Conservation (phyloP, 2,113 vertebrate species). For the Leptocoma aspasia region DNA sequence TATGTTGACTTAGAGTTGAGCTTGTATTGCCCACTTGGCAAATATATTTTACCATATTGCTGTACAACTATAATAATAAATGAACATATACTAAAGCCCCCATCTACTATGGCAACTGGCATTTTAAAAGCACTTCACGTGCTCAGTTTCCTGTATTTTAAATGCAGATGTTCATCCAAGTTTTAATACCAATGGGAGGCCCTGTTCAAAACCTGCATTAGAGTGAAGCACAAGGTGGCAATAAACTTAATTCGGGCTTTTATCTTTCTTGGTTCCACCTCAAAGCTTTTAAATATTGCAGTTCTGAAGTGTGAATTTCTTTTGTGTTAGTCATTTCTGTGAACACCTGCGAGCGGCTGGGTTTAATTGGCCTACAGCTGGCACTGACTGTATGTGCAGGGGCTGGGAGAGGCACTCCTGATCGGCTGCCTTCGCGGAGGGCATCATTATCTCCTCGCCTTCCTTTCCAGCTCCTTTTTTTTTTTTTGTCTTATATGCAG, state of each 20-base stretch:
- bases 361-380: conserved; percentile 81
- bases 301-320: conserved; percentile 68
- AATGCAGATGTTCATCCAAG: conserved; percentile 68
- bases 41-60: conserved; percentile 65
- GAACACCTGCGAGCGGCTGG: conserved; percentile 79
- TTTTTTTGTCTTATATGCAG: neutral
- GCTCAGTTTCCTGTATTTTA: conserved; percentile 57
- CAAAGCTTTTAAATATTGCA: conserved; percentile 69
- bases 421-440: conserved; percentile 14
- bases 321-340: conserved; percentile 76
- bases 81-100: conserved; percentile 4
- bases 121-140: conserved; percentile 48
- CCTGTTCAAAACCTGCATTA: conserved; percentile 67
- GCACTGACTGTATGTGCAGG: conserved; percentile 60
- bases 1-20: conserved; percentile 59
- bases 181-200: conserved; percentile 65
- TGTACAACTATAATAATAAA: conserved; percentile 46
- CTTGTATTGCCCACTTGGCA: conserved; percentile 62
- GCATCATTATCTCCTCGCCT: conserved; percentile 44
- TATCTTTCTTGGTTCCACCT: conserved; percentile 72
- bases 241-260: conserved; percentile 68
- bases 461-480: neutral
- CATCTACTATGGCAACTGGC: conserved; percentile 38
- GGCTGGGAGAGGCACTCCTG: conserved; percentile 30
- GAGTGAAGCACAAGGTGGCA: conserved; percentile 62